Evolutionary conservation across 2,888 invertebrate genomes (phyloP).

Genomic region (Spilosoma lubricipeda): DNA sequence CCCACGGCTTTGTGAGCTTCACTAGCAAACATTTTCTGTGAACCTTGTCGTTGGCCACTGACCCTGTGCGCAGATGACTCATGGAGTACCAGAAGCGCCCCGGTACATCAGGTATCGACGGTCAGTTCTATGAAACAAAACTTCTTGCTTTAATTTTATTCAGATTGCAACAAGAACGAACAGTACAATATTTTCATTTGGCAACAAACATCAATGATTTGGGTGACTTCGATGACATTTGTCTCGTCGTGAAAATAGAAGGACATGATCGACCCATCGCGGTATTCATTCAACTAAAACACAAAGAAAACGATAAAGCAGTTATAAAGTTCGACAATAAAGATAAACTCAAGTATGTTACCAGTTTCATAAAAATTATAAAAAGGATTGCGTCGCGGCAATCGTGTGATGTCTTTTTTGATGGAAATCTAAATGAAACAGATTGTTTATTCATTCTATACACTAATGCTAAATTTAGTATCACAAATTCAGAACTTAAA

Average conservation of each 20-base stretch:
- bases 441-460: slow-evolving; percentile 39
- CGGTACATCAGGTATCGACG: slow-evolving; percentile 37
- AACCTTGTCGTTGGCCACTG: too few species aligned
- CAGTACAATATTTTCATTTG: slow-evolving; percentile 29
- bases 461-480: slow-evolving; percentile 29
- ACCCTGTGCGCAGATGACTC: too few species aligned
- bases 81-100: slow-evolving; percentile 19
- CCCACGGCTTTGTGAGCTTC: too few species aligned
- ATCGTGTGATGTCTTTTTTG: slow-evolving; percentile 26
- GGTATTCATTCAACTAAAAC: slow-evolving; percentile 41
- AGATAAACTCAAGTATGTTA: slow-evolving; percentile 26
- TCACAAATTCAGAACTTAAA: slow-evolving; percentile 16
- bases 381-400: slow-evolving; percentile 11
- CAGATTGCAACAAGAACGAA: slow-evolving; percentile 23
- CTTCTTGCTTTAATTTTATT: slow-evolving; percentile 35
- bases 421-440: slow-evolving; percentile 21
- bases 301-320: slow-evolving; percentile 25
- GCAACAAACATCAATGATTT: slow-evolving; percentile 35
- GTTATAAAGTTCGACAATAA: slow-evolving; percentile 4
- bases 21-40: too few species aligned
- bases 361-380: slow-evolving; percentile 19
- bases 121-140: slow-evolving; percentile 44
- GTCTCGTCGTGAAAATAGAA: slow-evolving; percentile 24
- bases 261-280: slow-evolving; percentile 14
- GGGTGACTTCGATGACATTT: slow-evolving; percentile 43